Base-by-base conservation (phyloP, 2,113 vertebrate species). In the Anthoscopus minutus region DNA sequence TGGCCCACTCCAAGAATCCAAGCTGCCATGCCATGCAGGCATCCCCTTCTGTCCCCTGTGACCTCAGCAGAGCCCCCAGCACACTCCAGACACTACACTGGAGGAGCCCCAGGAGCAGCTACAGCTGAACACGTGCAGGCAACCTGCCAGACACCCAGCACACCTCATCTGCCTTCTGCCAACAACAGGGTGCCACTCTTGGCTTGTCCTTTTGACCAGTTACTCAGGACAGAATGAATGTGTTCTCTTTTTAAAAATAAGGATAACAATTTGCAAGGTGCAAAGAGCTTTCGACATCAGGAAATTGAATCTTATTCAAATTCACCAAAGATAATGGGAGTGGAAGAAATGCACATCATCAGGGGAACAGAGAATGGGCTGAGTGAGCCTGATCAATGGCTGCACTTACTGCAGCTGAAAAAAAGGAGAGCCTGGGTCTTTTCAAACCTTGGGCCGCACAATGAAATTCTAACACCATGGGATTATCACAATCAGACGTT, bases 261-360 rank as follows among this genome's bases (percentile, higher is more conserved):
- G 30, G 79, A 24, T 71, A 81, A 89, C 73, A 79, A 71, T 81
- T 35, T 74, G 60, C 17, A 48, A 81, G 47, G 69, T 35, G 86
- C 51, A 89, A 91, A 93, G 84, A 91, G 92, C 71, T 76, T 70
- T 21, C 79, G 50, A 45, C 21, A n/a, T 78, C 94, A 87, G 93
- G 92, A 95, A 95, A 96, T 48, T 76, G 92, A 89, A 91, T 57
- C 66, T 88, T 80, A 94, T 25, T 83, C 82, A 45, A 92, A 89
- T 88, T 57, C 38, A 28, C 65, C 71, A 51, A 51, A 94, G 78
- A 42, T 62, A 77, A 88, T 80, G 60, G 1, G 47, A 93, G 65
- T 14, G 17, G 70, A 83, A 90, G 88, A 77, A 85, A 82, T 30
- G 78, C 37, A 22, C 79, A 56, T 72, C 60, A 54, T 70, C 82